Evolutionary conservation across 2,888 invertebrate species (phyloP).

Genomic region (Melanotus villosus): DNA sequence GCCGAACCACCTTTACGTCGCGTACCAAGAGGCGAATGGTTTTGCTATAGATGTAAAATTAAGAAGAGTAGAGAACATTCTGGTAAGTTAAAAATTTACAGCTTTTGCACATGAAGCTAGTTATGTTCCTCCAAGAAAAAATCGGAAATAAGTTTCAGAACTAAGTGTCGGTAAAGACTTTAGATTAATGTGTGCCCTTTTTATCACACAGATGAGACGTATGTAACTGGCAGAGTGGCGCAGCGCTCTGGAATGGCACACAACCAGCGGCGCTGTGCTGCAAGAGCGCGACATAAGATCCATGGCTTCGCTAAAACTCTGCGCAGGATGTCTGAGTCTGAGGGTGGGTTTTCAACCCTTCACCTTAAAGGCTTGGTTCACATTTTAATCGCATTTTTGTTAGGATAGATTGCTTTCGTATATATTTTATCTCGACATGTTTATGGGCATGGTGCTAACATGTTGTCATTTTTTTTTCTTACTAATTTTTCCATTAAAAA

Average conservation of each 20-base stretch:
- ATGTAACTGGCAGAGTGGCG: conserved; percentile 63
- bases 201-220: conserved; percentile 33
- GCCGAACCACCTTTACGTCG: conserved; percentile 74
- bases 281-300: conserved; percentile 76
- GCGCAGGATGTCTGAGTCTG: conserved; percentile 65
- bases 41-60: conserved; percentile 73
- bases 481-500: background rate
- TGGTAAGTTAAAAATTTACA: conserved; percentile 35
- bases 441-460: conserved; percentile 18
- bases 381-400: conserved; percentile 47
- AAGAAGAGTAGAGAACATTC: conserved; percentile 60
- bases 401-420: background rate
- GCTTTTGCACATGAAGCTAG: background rate
- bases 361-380: conserved; percentile 44
- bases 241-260: conserved; percentile 69
- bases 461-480: background rate
- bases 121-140: no score
- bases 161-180: no score
- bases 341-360: conserved; percentile 60
- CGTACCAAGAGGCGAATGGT: conserved; percentile 75
- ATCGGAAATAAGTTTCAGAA: background rate
- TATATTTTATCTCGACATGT: background rate
- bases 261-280: conserved; percentile 73
- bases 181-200: background rate
- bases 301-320: conserved; percentile 77